Evolutionary conservation across 2,113 vertebrate species (phyloP).

Genomic region (Anguilla rostrata): DNA sequence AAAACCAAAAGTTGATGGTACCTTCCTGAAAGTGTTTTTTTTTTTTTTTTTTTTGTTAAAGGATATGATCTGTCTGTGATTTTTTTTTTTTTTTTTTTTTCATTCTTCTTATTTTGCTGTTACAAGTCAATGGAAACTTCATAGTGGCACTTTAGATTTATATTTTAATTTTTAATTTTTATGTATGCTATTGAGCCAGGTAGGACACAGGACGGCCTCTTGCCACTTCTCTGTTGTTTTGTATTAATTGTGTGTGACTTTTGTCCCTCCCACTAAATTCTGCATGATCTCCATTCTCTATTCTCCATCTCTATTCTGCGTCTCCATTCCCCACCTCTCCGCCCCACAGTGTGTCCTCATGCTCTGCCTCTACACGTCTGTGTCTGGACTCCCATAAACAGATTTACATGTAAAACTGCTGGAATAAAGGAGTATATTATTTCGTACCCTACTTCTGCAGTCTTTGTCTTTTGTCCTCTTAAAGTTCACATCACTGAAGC

Average conservation of each 20-base stretch:
- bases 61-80: neutral
- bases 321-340: neutral
- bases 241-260: neutral
- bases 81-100: neutral
- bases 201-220: neutral
- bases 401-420: slow-evolving; percentile 67
- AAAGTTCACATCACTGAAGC: neutral
- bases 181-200: neutral
- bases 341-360: slow-evolving; percentile 25
- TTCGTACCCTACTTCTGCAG: slow-evolving; percentile 58
- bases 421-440: slow-evolving; percentile 74
- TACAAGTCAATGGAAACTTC: neutral
- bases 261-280: neutral
- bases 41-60: neutral
- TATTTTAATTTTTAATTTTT: neutral
- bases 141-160: neutral
- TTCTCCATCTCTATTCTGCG: neutral
- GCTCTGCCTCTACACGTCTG: slow-evolving; percentile 28
- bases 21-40: neutral
- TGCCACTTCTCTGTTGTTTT: neutral
- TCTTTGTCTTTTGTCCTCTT: slow-evolving; percentile 5
- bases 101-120: neutral
- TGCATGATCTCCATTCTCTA: slow-evolving; percentile 11
- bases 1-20: neutral
- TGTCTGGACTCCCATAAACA: slow-evolving; percentile 31